Percentiles rank a stretch among this genome's conserved stretches.
Evolutionary conservation across 2,888 invertebrate species (phyloP).

Genomic region (Colostygia pectinataria): DNA sequence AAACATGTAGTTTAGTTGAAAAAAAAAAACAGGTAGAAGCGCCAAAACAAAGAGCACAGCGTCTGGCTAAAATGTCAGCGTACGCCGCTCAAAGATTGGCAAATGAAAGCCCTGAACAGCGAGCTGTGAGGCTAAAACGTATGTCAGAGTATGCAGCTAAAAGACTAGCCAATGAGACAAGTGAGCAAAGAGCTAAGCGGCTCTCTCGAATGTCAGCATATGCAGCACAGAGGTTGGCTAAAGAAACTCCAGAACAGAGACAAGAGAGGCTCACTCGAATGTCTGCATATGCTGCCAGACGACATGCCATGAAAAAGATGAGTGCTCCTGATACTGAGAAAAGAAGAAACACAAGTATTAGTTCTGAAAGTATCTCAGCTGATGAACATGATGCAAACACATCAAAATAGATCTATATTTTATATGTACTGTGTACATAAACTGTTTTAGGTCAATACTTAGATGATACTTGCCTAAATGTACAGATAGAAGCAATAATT

Average conservation of each 20-base stretch:
- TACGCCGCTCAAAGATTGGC: constrained; percentile 74
- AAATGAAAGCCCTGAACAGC: constrained; percentile 68
- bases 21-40: constrained; percentile 48
- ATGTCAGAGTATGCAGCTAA: constrained; percentile 77
- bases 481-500: constrained; percentile 1
- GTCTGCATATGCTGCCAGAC: constrained; percentile 72
- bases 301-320: constrained; percentile 62
- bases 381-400: constrained; percentile 9
- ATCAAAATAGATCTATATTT: constrained; percentile 32
- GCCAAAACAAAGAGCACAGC: constrained; percentile 57
- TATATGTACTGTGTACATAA: neutral
- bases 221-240: constrained; percentile 69
- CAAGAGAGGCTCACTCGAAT: constrained; percentile 62
- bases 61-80: constrained; percentile 73
- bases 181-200: constrained; percentile 65
- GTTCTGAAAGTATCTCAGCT: constrained; percentile 3
- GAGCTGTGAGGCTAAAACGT: constrained; percentile 61
- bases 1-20: too few species aligned
- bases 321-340: constrained; percentile 11
- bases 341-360: constrained; percentile 3
- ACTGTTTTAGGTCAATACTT: neutral
- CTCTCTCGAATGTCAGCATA: constrained; percentile 75
- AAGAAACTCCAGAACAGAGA: constrained; percentile 69
- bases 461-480: constrained; percentile 1
- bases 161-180: constrained; percentile 63